These are phyloP conservation scores for Cabera pusaria DNA, from an alignment of 2,888 invertebrate species.

Conservation along the genomic window DNA sequence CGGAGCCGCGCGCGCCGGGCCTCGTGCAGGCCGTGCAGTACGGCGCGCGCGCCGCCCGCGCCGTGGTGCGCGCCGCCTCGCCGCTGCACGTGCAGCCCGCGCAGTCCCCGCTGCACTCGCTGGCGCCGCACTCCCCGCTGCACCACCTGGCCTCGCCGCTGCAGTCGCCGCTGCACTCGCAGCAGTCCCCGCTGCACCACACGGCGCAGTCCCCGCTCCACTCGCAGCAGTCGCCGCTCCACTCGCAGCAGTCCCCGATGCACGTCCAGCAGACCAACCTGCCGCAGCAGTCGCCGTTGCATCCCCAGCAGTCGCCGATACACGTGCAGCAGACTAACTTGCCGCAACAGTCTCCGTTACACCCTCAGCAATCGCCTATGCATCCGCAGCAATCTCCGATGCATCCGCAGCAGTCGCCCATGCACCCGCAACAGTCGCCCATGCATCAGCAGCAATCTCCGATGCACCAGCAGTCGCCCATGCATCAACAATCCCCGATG, in stretches of 20 bases:
- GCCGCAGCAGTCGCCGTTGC: constrained; percentile 45
- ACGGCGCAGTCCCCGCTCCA: constrained; percentile 69
- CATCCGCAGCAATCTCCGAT: constrained; percentile 55
- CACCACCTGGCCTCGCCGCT: constrained; percentile 60
- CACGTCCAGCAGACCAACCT: constrained; percentile 45
- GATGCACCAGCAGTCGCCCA: constrained; percentile 58
- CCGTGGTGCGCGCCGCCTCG: constrained; percentile 61
- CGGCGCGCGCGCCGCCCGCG: no score
- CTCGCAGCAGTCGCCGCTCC: constrained; percentile 65
- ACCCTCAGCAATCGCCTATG: constrained; percentile 60
- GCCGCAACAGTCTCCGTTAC: constrained; percentile 59
- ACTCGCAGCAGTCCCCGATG: constrained; percentile 69
- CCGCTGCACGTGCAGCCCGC: constrained; percentile 65
- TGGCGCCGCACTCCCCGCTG: constrained; percentile 53
- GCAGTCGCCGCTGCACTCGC: constrained; percentile 66
- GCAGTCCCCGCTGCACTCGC: constrained; percentile 55
- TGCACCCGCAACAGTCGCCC: constrained; percentile 55
- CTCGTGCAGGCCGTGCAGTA: no score
- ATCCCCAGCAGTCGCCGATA: constrained; percentile 53
- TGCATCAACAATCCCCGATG: constrained; percentile 52
- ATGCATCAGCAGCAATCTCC: constrained; percentile 61
- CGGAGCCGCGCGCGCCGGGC: constrained; percentile 52
- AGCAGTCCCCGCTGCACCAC: constrained; percentile 66
- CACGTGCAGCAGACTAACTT: constrained; percentile 53
- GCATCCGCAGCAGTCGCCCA: constrained; percentile 62